Base-by-base conservation (phyloP, 2,113 vertebrate species). In the Pampusana beccarii region DNA sequence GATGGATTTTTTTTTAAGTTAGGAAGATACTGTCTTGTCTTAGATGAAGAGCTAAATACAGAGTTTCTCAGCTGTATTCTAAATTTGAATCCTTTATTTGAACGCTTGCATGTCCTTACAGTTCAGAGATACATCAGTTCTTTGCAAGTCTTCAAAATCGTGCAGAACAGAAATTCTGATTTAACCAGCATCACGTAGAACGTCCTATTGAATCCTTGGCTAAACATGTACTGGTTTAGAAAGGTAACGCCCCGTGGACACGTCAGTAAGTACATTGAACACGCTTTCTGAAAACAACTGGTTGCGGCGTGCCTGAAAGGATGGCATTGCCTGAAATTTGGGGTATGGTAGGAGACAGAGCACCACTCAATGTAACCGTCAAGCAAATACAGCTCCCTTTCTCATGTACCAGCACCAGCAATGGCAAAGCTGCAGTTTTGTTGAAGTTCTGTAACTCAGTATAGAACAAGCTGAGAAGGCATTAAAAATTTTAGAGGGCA, bases 321-420 rank as follows among this genome's bases (percentile, higher is more conserved):
- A 38, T 33, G 38, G 51, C 8, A 25, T 15, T 48, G 42, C 57
- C 74, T 64, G 10, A 71, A 92, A 31, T 1, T 14, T 16, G 28
- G 46, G 25, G 9, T 28, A 1, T 33, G 62, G 2, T 2, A 62
- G 69, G 54, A 77, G 40, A 13, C 4, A 7, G 2, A 31, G 2
- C 10, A 10, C 40, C 38, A 7, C 9, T 24, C 48, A 9, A 16
- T 16, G 56, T 9, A 28, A 0, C 1, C 46, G 38, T 4, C 42
- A 46, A 13, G 14, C 28, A 56, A 20, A 10, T 17, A 17, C 2
- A 78, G 11, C n/a, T 28, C 33, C 66, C 28, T 13, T 11, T 31
- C 72, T 28, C 25, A 7, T 6, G 17, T 0, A 0, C 9, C 70
- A 62, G 50, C 25, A 73, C 40, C 4, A 71, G 3, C 20, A 40